Conservation (phyloP, 1,140 invertebrate genomes). For the Carposina sasakii region DNA sequence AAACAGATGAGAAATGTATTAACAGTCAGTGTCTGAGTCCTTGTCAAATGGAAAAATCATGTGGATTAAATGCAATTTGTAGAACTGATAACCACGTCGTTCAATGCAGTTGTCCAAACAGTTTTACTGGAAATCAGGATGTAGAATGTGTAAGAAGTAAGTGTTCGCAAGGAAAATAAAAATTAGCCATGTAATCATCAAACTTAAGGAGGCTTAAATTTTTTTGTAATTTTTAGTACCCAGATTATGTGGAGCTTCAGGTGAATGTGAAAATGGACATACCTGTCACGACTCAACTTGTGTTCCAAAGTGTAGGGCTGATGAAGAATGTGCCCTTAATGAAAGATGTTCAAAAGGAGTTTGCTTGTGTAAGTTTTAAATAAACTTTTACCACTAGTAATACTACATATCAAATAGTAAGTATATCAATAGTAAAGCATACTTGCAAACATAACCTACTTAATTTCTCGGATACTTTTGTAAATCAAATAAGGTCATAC, state of each 20-base stretch:
- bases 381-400: too few relatives aligned
- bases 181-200: background rate
- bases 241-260: slow-evolving; percentile 79
- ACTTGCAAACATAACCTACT: too few relatives aligned
- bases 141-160: slow-evolving; percentile 89
- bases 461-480: too few relatives aligned
- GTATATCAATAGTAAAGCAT: too few relatives aligned
- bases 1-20: slow-evolving; percentile 83
- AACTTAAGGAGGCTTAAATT: background rate
- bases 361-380: slow-evolving; percentile 81
- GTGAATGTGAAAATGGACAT: slow-evolving; percentile 80
- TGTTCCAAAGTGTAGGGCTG: slow-evolving; percentile 80
- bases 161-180: slow-evolving; percentile 35
- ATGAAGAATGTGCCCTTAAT: slow-evolving; percentile 91
- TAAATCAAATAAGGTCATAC: too few relatives aligned
- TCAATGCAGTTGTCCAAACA: slow-evolving; percentile 86
- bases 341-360: slow-evolving; percentile 88
- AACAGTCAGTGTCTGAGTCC: slow-evolving; percentile 89
- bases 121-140: slow-evolving; percentile 89
- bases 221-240: slow-evolving; percentile 76
- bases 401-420: too few relatives aligned
- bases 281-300: slow-evolving; percentile 87
- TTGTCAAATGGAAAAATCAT: slow-evolving; percentile 83
- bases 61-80: slow-evolving; percentile 93
- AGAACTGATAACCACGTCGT: slow-evolving; percentile 82